phyloP scores from a whole-genome alignment of 2,113 vertebrate species.

The Paramisgurnus dabryanus region DNA sequence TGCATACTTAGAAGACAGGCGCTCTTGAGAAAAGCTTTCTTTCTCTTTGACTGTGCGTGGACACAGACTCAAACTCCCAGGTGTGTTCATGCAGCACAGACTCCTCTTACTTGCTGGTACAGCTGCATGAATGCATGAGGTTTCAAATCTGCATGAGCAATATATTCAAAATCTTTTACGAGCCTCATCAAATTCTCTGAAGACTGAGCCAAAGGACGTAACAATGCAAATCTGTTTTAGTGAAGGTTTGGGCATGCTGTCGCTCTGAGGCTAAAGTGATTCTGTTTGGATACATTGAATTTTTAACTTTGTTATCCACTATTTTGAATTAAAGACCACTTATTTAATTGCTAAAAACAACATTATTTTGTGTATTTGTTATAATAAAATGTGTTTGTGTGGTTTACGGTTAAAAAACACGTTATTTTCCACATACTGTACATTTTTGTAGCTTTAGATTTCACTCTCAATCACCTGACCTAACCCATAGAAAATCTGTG shows the following conservation, averaged over 20 bases:
- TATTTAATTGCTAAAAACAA: too few relatives aligned
- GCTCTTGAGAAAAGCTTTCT: neutral
- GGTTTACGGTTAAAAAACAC: too few relatives aligned
- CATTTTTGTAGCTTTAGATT: too few relatives aligned
- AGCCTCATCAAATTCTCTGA: conserved; percentile 26
- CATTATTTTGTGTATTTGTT: too few relatives aligned
- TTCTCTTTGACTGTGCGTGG: neutral
- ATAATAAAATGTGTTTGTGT: too few relatives aligned
- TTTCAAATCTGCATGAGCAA: conserved; percentile 26
- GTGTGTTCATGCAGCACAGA: neutral
- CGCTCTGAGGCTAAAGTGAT: neutral
- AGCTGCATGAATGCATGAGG: conserved; percentile 35
- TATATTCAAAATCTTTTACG: conserved; percentile 25
- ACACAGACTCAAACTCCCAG: conserved; percentile 5
- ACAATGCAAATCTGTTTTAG: conserved; percentile 25
- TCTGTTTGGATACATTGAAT: conserved; percentile 9
- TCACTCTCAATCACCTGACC: too few relatives aligned
- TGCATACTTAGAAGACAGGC: conserved; percentile 21
- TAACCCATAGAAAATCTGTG: too few relatives aligned
- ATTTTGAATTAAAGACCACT: neutral
- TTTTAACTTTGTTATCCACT: neutral
- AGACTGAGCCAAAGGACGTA: conserved; percentile 19
- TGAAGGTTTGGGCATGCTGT: neutral
- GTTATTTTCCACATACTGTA: too few relatives aligned
- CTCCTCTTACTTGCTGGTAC: neutral